phyloP scores from a whole-genome alignment of 2,113 vertebrate species.

The Lepus timidus region DNA sequence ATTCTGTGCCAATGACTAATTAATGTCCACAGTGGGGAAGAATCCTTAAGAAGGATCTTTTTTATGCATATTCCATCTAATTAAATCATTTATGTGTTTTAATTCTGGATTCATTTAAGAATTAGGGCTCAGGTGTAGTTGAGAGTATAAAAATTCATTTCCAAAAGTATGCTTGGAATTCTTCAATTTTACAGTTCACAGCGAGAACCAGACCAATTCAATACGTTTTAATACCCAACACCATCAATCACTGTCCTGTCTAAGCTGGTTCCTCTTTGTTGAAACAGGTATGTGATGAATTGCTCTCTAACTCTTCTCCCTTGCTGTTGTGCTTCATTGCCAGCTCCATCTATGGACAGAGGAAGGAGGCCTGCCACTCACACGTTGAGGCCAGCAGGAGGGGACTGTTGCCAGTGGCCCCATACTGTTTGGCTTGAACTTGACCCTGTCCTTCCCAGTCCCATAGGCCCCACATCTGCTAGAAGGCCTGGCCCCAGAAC shows the following conservation, averaged over 20 bases:
- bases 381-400: not conserved
- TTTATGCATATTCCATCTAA: not conserved
- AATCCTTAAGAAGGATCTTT: not conserved
- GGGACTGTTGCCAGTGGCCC: not conserved
- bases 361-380: not conserved
- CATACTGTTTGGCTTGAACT: not conserved
- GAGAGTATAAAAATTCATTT: constrained; percentile 34
- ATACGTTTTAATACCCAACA: not conserved
- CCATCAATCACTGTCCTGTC: not conserved
- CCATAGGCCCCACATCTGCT: not conserved
- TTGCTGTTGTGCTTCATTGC: not conserved
- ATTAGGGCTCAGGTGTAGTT: not conserved
- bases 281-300: not conserved
- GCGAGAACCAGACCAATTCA: not conserved
- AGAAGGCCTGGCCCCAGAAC: not conserved
- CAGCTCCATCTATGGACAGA: not conserved
- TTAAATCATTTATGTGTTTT: constrained; percentile 24
- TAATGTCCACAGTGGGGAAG: not conserved
- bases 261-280: not conserved
- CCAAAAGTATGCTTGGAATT: constrained; percentile 9
- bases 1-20: constrained; percentile 5
- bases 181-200: constrained; percentile 23
- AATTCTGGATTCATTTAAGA: constrained; percentile 1
- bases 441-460: not conserved
- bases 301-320: not conserved